Base-by-base conservation (phyloP, 2,888 invertebrate genomes). In the Lathronympha strigana region DNA sequence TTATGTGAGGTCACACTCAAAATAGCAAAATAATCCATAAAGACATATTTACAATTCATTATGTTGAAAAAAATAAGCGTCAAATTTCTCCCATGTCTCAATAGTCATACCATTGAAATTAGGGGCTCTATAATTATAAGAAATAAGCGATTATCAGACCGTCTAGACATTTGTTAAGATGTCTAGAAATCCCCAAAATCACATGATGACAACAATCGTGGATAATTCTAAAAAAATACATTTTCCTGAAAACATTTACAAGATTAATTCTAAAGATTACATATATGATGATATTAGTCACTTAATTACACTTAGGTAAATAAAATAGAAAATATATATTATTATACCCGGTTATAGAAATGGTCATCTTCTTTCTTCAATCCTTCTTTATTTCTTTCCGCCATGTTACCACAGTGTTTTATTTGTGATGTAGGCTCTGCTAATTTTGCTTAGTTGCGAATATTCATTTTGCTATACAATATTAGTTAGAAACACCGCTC, bases 1-100 rank as follows among this genome's bases (percentile, higher is more conserved):
- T 64, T 64, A 60, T 21, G 51, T 64, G 64, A 64, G 23, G 33
- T 64, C 43, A 28, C 60, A 67, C 17, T 57, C 4, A 58, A 53
- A 40, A 49, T 38, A 67, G 62, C 61, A 53, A 67, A 36, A 36
- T 45, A 31, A 49, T 49, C 23, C 40, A 21, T 62, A 43, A 31
- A 57, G 47, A 28, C 40, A 49, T 53, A 61, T 54, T 60, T 67
- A 60, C 63, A 60, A 31, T 31, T 45, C n/a, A 49, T 60, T 60
- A 53, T 15, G 23, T 54, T 54, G 53, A 9, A 43, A 53, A 53
- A 21, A 62, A 38, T 33, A 57, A 64, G 58, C 58, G 45, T 51
- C n/a, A n/a, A 21, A 17, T n/a, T 23, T 53, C 40, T 51, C 25
- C n/a, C n/a, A 58, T 33, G 9, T 55, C n/a, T 19, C n/a, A 43